Base-by-base conservation (phyloP, 2,113 vertebrate genomes). In the Edolisoma coerulescens region DNA sequence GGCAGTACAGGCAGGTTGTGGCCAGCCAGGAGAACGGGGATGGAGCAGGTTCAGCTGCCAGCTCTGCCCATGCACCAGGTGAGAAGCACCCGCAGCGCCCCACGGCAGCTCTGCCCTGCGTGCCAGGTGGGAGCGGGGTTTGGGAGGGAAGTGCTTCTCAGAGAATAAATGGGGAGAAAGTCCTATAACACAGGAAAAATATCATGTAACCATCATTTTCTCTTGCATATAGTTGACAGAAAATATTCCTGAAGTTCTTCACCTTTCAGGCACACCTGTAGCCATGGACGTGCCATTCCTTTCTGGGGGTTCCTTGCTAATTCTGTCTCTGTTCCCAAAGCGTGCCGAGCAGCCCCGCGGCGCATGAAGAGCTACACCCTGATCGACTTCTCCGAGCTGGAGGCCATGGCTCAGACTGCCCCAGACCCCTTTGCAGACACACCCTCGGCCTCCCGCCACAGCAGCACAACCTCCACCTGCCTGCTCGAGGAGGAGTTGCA, bases 371-470 rank as follows among this genome's bases (percentile, higher is more conserved):
- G 96, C 90, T 98, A 99, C 69, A 97, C 98, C 9, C 97, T 99
- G 73, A 98, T 99, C 9, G 98, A 99, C 95, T 97, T 99, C 77
- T 98, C 98, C 0, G 98, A 98, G 3, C 83, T 98, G 89, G 98
- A 98, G 89, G 63, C 41, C 1, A n/a, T 9, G 3, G 24, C 53
- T 32, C 84, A 42, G 54, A 3, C 11, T 16, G 20, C 60, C 16
- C 1, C 76, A 23, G 80, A 50, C 2, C 85, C 52, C 10, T 16
- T 0, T 47, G 61, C 23, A 18, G 26, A 70, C 9, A 1, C 3
- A 6, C 1, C 57, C 39, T 7, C 13, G 0, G 4, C 35, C 35
- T 44, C 86, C 20, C 22, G 41, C 52, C 77, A 89, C 8, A 1
- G 92, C 50, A 84, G 75, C 68, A 87, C 95, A 3, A 8, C n/a